Evolutionary conservation across 2,113 vertebrate genomes (phyloP), one percentile per base, ranked within the genome.

Genomic region (Xiphophorus couchianus): DNA sequence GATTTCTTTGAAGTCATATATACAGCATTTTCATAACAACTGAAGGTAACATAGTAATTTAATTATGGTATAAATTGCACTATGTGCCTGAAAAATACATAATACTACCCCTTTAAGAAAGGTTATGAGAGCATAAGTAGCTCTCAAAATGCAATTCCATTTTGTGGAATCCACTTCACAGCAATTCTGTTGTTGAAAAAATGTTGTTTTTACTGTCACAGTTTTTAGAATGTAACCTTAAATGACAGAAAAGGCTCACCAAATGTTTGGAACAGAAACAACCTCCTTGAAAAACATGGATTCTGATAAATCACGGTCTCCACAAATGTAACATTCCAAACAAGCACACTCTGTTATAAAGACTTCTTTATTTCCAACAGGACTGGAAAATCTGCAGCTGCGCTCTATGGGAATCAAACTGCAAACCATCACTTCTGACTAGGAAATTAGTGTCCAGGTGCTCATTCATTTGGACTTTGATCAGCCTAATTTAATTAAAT

Each of bases 311-410:
- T 88, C 69, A 30, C 76, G 42, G 76, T 73, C 71, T 66, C 66
- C 10, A 27, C 54, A 71, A 88, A 76, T 65, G 82, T 76, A 78
- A 76, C 74, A 85, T 77, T 85, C 63, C 73, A 73, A 54, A 28
- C 33, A 69, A 66, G 72, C 44, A n/a, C 33, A 65, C 62, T 54
- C 60, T 63, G 67, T 60, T 58, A 58, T 77, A 67, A 76, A 77
- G 64, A 76, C 31, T 82, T 76, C 87, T 87, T 89, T 82, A 64
- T 74, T 73, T 84, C 73, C 84, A 69, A 75, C 71, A 66, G 75
- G 48, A 80, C 60, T 70, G 66, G 28, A 35, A 80, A 75, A 84
- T 82, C 77, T 81, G 82, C 84, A 88, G 88, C 87, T 87, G 77
- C 54, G 54, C 76, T 69, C 78, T 74, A 70, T 77, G 87, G 87